Base-by-base conservation (phyloP, 1,140 invertebrate species). In the Euglossa dilemma region DNA sequence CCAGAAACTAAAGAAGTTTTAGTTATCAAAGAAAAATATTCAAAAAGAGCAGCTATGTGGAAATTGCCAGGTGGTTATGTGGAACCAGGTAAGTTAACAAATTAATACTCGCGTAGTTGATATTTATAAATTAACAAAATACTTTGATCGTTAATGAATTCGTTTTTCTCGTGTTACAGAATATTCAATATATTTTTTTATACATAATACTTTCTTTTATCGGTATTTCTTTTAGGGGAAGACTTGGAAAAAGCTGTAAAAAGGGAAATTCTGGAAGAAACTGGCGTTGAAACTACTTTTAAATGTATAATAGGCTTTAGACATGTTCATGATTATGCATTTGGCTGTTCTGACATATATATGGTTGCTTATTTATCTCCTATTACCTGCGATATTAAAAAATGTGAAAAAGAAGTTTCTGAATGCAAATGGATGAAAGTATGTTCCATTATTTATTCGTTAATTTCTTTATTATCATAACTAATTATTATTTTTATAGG, bases 31-130 rank as follows among this genome's bases (percentile, higher is more conserved):
- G 98, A 98, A 91, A 97, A 96, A 91, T 85, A 90, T 72, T 16
- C 79, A 77, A 23, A 67, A 8, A 56, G 54, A 56, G 78, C 71
- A 50, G 64, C 93, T 90, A 94, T 96, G 88, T 99, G 98, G 98
- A 99, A 99, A 94, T 94, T 99, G 25, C 98, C 98, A 45, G 98
- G 98, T 80, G 98, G 98, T 76, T 97, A 98, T 94, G 97, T 98
- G 47, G 97, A 99, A 92, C 96, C 96, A 94, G 96, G 97, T 97
- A 66, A 45, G 50, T 54, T 71, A 12, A 47, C 4, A 67, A 80
- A 50, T 50, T 36, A 63, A 8, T 36, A 63, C 28, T 28, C 14
- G 9, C 14, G 4, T 14, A 50, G 14, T 50, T 50, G 14, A 50
- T 52, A 8, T 28, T 36, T 36, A 36, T 36, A 36, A 36, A 36